These are phyloP conservation scores for Mamestra brassicae DNA, from an alignment of 2,888 invertebrate species.

Conservation along the genomic window DNA sequence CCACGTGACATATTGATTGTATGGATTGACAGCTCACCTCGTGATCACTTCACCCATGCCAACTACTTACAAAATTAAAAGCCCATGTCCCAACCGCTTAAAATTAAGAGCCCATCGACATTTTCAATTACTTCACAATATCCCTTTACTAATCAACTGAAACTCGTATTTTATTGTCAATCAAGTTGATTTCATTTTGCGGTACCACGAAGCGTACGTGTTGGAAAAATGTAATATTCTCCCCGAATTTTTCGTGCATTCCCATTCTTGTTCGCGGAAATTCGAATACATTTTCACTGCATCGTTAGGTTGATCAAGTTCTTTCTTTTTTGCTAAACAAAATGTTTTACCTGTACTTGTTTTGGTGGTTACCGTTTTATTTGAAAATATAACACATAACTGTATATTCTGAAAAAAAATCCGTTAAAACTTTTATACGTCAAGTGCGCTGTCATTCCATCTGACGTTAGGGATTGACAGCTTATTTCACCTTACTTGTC, in stretches of 20 bases:
- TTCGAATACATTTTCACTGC: constrained; percentile 16
- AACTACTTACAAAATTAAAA: constrained; percentile 3
- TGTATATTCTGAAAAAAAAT: not conserved
- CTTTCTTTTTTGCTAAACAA: not conserved
- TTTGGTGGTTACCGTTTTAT: not conserved
- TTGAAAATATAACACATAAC: not conserved
- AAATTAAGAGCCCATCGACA: constrained; percentile 19
- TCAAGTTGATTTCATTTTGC: constrained; percentile 50
- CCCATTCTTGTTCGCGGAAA: constrained; percentile 17
- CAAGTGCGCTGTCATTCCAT: not conserved
- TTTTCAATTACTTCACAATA: constrained; percentile 15
- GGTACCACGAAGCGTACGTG: constrained; percentile 12
- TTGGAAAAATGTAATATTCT: constrained; percentile 26
- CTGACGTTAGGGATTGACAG: not conserved
- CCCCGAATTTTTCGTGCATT: constrained; percentile 20
- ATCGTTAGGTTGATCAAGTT: constrained; percentile 17
- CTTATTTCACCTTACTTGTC: not conserved
- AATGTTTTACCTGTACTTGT: not conserved
- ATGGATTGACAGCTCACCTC: too few species aligned
- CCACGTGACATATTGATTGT: too few species aligned
- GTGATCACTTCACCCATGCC: too few species aligned
- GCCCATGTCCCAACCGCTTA: constrained; percentile 5
- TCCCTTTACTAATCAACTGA: constrained; percentile 37
- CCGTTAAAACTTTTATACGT: not conserved
- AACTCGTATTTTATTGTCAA: constrained; percentile 41